Base-by-base conservation (phyloP, 2,113 vertebrate genomes). In the Syrrhaptes paradoxus region DNA sequence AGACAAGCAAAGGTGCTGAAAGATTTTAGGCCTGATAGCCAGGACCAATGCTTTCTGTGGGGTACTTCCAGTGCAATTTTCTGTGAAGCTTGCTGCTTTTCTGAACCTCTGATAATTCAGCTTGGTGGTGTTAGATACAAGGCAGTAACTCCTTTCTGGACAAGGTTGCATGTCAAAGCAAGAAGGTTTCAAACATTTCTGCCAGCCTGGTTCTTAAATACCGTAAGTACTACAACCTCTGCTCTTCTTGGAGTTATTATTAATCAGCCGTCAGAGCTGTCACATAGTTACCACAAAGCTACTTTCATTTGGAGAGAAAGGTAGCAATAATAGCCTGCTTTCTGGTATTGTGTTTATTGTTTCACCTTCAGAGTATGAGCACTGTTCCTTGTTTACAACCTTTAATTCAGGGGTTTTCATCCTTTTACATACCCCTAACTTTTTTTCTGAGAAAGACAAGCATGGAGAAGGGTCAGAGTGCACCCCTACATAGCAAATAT, bases 291-390 rank as follows among this genome's bases (percentile, higher is more conserved):
- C 61, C 6, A 3, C 61, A 85, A 66, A 84, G 36, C 16, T 87
- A 81, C 76, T 87, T 92, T 84, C 73, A 61, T 84, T 87, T 81
- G 61, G 19, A 88, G n/a, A 65, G 25, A 87, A 92, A 83, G 18
- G 31, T n/a, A 86, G 77, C 49, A 54, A 49, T 36, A 58, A 25
- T 19, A 74, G 34, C 16, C 57, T 62, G 21, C 41, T 85, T 84
- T 94, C 80, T 96, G 31, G 19, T 59, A 68, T 36, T 17, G 1
- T 31, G 7, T 58, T 73, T 85, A 36, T 54, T 54, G 54, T 88
- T 92, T 68, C 51, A 74, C 34, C 70, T 84, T 74, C 70, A 72
- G 29, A 76, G 11, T 51, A 51, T 20, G 14, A 79, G 24, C 25
- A 22, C 0, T 26, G 3, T 62, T 84, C 59, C 52, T 45, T 46